Conservation (phyloP, 2,797 vertebrate genomes). For the Sebastiscus tertius region DNA sequence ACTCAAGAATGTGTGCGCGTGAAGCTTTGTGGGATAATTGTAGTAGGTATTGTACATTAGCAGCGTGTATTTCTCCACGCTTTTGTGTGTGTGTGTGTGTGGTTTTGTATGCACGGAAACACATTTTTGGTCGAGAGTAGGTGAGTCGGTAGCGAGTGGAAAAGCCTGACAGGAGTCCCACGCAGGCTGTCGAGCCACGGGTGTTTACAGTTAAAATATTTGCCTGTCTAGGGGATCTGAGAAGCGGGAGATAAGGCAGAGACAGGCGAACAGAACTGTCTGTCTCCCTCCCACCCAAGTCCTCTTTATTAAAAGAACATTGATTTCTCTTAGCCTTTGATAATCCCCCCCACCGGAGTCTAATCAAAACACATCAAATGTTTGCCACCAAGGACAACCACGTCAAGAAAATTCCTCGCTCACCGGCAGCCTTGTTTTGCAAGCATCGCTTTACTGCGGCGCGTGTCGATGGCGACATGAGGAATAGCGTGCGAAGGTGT, state of each 20-base stretch:
- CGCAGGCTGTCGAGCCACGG: constrained; percentile 75
- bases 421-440: constrained; percentile 63
- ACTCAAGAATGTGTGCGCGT: neutral
- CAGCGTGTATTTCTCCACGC: neutral
- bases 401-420: constrained; percentile 64
- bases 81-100: neutral
- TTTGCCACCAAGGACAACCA: constrained; percentile 76
- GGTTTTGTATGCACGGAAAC: constrained; percentile 42
- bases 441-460: constrained; percentile 23
- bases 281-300: constrained; percentile 77
- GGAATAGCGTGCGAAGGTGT: constrained; percentile 27
- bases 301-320: constrained; percentile 83
- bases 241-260: constrained; percentile 76
- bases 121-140: constrained; percentile 45
- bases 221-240: constrained; percentile 80
- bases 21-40: constrained; percentile 31
- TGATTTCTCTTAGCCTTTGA: constrained; percentile 81
- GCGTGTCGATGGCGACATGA: constrained; percentile 4
- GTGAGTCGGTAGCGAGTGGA: constrained; percentile 66
- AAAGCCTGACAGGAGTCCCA: constrained; percentile 74
- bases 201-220: constrained; percentile 85
- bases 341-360: constrained; percentile 73
- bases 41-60: neutral
- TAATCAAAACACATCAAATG: constrained; percentile 81
- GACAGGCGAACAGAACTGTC: constrained; percentile 75